Evolutionary conservation across 2,888 invertebrate genomes (phyloP).

Genomic region (Caenorhabditis panamensis): DNA sequence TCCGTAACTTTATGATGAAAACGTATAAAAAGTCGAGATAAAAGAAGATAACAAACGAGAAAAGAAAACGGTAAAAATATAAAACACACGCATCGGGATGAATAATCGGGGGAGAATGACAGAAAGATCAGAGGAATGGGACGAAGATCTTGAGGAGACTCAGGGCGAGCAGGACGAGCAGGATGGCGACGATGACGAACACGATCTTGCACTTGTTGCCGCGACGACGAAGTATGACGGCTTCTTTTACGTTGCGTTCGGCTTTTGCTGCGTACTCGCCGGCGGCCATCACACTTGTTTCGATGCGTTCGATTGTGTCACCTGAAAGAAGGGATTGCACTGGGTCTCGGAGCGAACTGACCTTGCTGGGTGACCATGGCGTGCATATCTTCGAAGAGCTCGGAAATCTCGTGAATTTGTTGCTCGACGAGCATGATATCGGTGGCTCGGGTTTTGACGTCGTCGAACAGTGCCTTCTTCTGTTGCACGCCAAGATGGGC

Average conservation of each 20-base stretch:
- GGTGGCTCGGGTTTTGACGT: slow-evolving; percentile 33
- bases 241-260: slow-evolving; percentile 55
- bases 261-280: slow-evolving; percentile 53
- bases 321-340: slow-evolving; percentile 24
- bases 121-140: slow-evolving; percentile 4
- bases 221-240: slow-evolving; percentile 29
- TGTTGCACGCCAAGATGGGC: slow-evolving; percentile 32
- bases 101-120: background rate
- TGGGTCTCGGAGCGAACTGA: background rate
- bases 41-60: background rate
- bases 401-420: slow-evolving; percentile 48
- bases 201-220: slow-evolving; percentile 31
- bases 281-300: slow-evolving; percentile 49
- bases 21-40: no score
- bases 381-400: slow-evolving; percentile 51
- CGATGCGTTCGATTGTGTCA: slow-evolving; percentile 63
- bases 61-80: background rate
- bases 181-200: slow-evolving; percentile 3
- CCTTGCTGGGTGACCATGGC: slow-evolving; percentile 37
- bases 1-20: no score
- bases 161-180: slow-evolving; percentile 16
- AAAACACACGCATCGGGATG: background rate
- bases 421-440: slow-evolving; percentile 44
- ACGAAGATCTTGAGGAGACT: slow-evolving; percentile 7
- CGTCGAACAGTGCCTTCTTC: slow-evolving; percentile 43